Evolutionary conservation across 2,888 invertebrate genomes (phyloP).

Genomic region (Sphaeridia pumilis): DNA sequence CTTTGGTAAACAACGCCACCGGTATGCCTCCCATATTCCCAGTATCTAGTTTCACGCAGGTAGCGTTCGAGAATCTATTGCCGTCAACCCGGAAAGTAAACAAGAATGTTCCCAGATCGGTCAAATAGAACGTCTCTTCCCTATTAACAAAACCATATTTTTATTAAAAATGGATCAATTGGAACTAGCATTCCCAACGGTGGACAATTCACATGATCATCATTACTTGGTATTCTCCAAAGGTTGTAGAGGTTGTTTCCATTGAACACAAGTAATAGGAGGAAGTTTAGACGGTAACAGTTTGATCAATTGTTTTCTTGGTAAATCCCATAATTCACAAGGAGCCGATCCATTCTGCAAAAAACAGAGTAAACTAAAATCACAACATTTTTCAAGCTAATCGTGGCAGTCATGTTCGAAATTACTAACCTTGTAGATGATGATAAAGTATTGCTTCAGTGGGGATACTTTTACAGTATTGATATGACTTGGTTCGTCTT

Average conservation of each 20-base stretch:
- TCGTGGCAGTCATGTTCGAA: neutral
- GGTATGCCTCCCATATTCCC: conserved; percentile 32
- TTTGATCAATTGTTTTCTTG: conserved; percentile 30
- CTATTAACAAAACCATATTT: conserved; percentile 9
- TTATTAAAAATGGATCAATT: neutral
- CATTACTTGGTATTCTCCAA: conserved; percentile 22
- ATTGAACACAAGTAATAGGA: conserved; percentile 31
- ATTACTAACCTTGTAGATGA: conserved; percentile 28
- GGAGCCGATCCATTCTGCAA: conserved; percentile 32
- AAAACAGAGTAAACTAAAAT: neutral
- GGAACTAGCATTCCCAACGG: neutral
- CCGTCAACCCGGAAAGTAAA: conserved; percentile 32
- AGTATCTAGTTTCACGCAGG: conserved; percentile 33
- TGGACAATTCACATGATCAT: neutral
- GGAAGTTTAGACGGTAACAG: conserved; percentile 32
- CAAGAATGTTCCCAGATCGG: conserved; percentile 30
- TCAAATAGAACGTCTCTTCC: conserved; percentile 32
- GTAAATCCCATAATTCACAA: conserved; percentile 34
- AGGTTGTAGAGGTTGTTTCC: conserved; percentile 27
- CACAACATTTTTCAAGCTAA: neutral
- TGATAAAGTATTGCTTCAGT: conserved; percentile 24
- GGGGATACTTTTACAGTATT: conserved; percentile 26
- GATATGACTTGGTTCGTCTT: conserved; percentile 34
- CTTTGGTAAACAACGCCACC: conserved; percentile 24
- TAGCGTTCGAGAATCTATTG: conserved; percentile 33